phyloP scores from a whole-genome alignment of 2,888 invertebrate genomes.

The Aleiodes alternator region DNA sequence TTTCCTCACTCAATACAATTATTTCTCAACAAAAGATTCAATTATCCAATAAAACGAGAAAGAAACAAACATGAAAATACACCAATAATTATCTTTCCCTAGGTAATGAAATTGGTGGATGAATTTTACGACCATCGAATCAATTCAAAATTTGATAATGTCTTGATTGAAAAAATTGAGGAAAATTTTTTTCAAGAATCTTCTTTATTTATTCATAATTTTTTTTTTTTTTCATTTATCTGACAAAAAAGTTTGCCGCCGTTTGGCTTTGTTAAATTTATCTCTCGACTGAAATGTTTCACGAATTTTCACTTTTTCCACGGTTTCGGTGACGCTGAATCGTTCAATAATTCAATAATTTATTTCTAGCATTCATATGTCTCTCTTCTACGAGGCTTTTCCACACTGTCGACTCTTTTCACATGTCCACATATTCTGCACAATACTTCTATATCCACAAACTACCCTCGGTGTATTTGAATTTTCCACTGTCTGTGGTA shows the following conservation, averaged over 20 bases:
- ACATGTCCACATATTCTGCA: neutral
- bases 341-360: constrained; percentile 39
- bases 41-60: neutral
- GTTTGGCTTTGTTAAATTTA: constrained; percentile 1
- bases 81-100: neutral
- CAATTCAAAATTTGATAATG: neutral
- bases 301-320: constrained; percentile 27
- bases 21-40: neutral
- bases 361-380: constrained; percentile 28
- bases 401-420: neutral
- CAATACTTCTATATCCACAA: neutral
- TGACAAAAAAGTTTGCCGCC: neutral
- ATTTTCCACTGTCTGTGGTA: too few species aligned
- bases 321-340: neutral
- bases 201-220: neutral
- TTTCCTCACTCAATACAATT: neutral
- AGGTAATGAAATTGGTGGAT: neutral
- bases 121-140: neutral
- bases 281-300: neutral
- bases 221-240: too few species aligned
- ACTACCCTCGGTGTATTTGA: too few species aligned
- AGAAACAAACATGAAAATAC: neutral
- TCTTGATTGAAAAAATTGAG: neutral
- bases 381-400: constrained; percentile 7
- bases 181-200: neutral